Conservation (phyloP, 2,797 vertebrate species). For the Xenopus petersii region DNA sequence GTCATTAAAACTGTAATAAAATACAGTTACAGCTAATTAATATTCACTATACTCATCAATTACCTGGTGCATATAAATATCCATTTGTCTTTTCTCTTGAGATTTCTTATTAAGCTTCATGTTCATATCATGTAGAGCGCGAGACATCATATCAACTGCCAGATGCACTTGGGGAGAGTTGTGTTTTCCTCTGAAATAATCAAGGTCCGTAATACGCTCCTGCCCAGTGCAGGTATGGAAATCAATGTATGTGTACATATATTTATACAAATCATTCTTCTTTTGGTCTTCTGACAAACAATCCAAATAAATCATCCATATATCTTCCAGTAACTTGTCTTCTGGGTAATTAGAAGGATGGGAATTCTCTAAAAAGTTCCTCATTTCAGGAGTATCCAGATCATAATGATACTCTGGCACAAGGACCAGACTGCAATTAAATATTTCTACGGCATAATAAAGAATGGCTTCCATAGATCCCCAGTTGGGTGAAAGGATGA, state of each 20-base stretch:
- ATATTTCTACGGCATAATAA: not conserved
- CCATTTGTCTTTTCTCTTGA: too few relatives aligned
- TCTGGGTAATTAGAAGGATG: not conserved
- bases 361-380: not conserved
- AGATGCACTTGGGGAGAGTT: not conserved
- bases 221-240: not conserved
- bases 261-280: not conserved
- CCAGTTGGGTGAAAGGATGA: not conserved
- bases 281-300: not conserved
- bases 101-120: too few relatives aligned
- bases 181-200: not conserved
- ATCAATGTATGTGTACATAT: not conserved
- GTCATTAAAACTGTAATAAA: too few relatives aligned
- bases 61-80: too few relatives aligned
- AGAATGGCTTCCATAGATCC: not conserved
- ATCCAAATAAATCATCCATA: not conserved
- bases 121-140: not conserved
- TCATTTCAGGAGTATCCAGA: not conserved
- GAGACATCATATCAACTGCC: conserved; percentile 3
- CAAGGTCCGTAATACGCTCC: not conserved
- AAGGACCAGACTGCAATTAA: not conserved
- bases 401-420: not conserved
- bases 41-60: too few relatives aligned
- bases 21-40: too few relatives aligned
- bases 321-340: not conserved